phyloP scores from a whole-genome alignment of 2,113 vertebrate genomes.

The Poeciliopsis occidentalis region DNA sequence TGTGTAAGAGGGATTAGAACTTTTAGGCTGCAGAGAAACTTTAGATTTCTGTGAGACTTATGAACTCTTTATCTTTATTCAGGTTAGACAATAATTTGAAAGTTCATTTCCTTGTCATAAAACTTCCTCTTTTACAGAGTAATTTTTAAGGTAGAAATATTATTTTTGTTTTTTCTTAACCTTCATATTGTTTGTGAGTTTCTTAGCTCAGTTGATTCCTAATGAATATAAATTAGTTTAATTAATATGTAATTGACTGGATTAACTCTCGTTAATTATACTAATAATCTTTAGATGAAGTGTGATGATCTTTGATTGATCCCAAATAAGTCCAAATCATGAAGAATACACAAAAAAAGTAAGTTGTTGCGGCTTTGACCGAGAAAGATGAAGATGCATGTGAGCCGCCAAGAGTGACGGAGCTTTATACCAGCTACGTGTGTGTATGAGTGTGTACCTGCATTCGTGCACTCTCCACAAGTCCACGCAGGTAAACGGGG shows the following conservation, averaged over 20 bases:
- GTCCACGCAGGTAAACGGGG: conserved; percentile 87
- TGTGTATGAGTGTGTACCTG: conserved; percentile 75
- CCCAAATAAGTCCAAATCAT: neutral
- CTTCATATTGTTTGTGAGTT: neutral
- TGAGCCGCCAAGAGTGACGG: neutral
- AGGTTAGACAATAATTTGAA: neutral
- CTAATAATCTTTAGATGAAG: no score
- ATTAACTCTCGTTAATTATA: no score
- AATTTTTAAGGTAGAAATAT: neutral
- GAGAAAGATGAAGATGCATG: conserved; percentile 1
- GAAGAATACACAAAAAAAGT: neutral
- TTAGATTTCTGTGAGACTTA: no score
- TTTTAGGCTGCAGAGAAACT: no score
- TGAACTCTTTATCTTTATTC: no score
- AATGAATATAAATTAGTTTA: no score
- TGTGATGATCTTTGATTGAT: no score
- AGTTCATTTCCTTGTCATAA: neutral
- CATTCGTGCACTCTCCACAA: conserved; percentile 90
- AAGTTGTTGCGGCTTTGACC: conserved; percentile 18
- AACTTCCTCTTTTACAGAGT: neutral
- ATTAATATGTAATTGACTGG: no score
- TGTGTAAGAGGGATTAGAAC: no score
- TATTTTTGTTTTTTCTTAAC: neutral
- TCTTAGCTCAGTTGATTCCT: neutral
- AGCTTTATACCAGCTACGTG: neutral